Evolutionary conservation across 2,888 invertebrate genomes (phyloP).

Genomic region (Polyommatus icarus): DNA sequence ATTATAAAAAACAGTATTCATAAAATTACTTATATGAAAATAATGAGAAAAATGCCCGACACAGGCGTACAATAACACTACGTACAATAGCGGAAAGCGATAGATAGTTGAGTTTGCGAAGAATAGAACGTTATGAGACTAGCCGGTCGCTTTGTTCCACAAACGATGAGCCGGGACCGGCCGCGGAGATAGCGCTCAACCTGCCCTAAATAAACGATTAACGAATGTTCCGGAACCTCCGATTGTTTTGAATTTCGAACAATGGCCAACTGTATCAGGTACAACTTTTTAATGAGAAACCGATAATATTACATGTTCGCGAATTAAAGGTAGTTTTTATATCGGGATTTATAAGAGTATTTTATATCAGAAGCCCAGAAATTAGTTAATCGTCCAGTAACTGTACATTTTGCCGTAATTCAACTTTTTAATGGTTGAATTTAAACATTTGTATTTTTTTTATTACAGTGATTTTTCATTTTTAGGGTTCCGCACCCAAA

Average conservation of each 20-base stretch:
- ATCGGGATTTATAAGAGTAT: no score
- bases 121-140: slow-evolving; percentile 16
- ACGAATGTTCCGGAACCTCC: background rate
- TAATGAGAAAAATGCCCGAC: background rate
- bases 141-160: slow-evolving; percentile 20
- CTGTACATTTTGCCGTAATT: no score
- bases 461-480: no score
- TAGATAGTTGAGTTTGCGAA: slow-evolving; percentile 25
- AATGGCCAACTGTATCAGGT: background rate
- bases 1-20: background rate
- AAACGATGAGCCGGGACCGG: slow-evolving; percentile 1
- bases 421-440: no score
- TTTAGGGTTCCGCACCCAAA: no score
- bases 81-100: slow-evolving; percentile 14
- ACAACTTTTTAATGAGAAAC: background rate
- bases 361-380: no score
- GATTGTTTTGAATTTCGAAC: background rate
- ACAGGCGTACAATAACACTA: background rate
- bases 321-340: background rate
- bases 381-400: no score
- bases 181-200: slow-evolving; percentile 1
- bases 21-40: background rate
- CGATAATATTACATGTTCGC: background rate
- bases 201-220: slow-evolving; percentile 24
- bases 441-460: no score